These are phyloP conservation scores for Hestina assimilis DNA, from an alignment of 1,140 invertebrate genomes.

Conservation along the genomic window DNA sequence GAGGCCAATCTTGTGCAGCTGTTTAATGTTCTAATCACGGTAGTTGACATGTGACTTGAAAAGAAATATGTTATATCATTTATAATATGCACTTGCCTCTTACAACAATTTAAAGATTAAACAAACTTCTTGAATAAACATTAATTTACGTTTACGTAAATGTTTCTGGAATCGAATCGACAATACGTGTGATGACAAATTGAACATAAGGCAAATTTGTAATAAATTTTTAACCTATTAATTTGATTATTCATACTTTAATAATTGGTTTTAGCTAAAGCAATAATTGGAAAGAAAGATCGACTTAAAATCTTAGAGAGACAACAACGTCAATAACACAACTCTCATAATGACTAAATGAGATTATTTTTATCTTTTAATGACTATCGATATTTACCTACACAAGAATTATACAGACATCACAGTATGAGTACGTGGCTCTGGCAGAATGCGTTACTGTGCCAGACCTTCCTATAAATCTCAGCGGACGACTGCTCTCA, in stretches of 20 bases:
- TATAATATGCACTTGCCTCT: too few relatives aligned
- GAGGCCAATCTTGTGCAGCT: constrained; percentile 48
- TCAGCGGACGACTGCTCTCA: constrained; percentile 46
- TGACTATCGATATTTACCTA: constrained; percentile 30
- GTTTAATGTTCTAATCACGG: constrained; percentile 36
- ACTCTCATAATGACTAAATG: constrained; percentile 19
- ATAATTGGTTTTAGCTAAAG: too few relatives aligned
- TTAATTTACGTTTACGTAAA: too few relatives aligned
- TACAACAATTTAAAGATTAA: too few relatives aligned
- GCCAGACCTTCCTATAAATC: constrained; percentile 59
- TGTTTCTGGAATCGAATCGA: too few relatives aligned
- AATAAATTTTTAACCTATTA: too few relatives aligned
- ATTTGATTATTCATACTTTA: too few relatives aligned
- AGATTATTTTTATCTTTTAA: constrained; percentile 31
- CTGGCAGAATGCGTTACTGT: constrained; percentile 48
- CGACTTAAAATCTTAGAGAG: too few relatives aligned
- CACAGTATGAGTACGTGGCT: constrained; percentile 39
- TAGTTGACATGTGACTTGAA: constrained; percentile 37
- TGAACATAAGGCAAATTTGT: too few relatives aligned
- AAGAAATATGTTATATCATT: constrained; percentile 11
- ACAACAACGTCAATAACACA: not conserved
- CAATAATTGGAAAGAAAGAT: too few relatives aligned
- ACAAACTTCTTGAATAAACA: too few relatives aligned
- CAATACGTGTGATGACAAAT: too few relatives aligned
- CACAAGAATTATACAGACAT: constrained; percentile 31